phyloP scores from a whole-genome alignment of 2,113 vertebrate genomes.

The Tragelaphus strepsiceros region DNA sequence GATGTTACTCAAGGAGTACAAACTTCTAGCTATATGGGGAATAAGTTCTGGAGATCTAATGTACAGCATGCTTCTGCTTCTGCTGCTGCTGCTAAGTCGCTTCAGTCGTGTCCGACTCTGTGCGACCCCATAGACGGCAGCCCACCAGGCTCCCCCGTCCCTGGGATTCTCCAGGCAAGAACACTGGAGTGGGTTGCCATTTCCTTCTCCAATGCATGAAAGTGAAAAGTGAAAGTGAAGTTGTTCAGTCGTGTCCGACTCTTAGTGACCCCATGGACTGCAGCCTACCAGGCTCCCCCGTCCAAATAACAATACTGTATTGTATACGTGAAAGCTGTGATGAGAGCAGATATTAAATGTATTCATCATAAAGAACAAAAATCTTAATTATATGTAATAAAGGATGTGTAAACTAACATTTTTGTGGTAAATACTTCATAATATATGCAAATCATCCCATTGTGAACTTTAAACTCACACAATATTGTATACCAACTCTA shows the following conservation, averaged over 20 bases:
- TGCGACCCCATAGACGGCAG: neutral
- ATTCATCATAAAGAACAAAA: neutral
- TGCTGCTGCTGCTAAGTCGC: neutral
- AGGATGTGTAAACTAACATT: neutral
- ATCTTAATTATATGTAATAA: neutral
- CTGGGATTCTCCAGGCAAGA: neutral
- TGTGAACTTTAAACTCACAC: neutral
- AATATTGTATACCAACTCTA: neutral
- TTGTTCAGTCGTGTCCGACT: accelerated
- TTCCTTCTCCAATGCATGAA: too few relatives aligned
- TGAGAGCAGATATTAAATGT: neutral
- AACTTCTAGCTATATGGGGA: neutral
- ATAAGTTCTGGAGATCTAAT: neutral
- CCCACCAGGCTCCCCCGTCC: neutral
- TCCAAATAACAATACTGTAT: neutral
- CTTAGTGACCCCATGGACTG: neutral
- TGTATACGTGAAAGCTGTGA: neutral
- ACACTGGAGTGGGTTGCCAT: neutral
- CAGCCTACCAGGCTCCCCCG: neutral
- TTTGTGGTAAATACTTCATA: neutral
- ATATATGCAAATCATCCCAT: neutral
- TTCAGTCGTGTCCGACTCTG: neutral
- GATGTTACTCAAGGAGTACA: neutral
- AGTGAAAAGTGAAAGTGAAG: neutral
- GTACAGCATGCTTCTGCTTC: neutral